Percentiles rank a stretch among this genome's conserved stretches.
Conservation (phyloP, 2,113 vertebrate species). For the Dicentrarchus labrax region DNA sequence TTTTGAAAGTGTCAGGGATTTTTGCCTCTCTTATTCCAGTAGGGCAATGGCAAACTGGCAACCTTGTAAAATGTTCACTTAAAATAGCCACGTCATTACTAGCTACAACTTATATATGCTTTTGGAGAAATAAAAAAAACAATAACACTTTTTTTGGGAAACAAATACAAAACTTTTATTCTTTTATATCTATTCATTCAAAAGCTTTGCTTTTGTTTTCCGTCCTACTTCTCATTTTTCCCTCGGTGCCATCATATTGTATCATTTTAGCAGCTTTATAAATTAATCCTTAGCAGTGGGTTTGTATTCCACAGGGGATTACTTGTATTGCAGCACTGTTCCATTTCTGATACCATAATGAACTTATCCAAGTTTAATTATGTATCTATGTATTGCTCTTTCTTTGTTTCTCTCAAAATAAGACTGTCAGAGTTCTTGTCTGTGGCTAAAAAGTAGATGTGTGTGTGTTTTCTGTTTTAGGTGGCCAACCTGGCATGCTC, state of each 20-base stretch:
- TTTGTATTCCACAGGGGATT: slow-evolving; percentile 62
- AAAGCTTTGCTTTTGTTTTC: slow-evolving; percentile 56
- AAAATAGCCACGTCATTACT: slow-evolving; percentile 34
- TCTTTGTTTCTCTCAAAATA: slow-evolving; percentile 32
- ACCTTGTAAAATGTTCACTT: slow-evolving; percentile 67
- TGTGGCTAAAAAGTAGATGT: slow-evolving; percentile 15
- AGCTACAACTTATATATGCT: slow-evolving; percentile 45
- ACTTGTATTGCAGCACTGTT: slow-evolving; percentile 58
- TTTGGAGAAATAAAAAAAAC: slow-evolving; percentile 20
- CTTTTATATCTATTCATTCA: slow-evolving; percentile 29
- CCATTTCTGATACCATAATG: slow-evolving; percentile 62
- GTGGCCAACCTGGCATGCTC: slow-evolving; percentile 99
- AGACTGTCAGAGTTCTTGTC: not conserved
- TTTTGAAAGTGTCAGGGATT: slow-evolving; percentile 75
- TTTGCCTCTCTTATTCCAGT: slow-evolving; percentile 67
- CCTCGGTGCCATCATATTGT: slow-evolving; percentile 50
- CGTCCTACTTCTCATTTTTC: slow-evolving; percentile 21
- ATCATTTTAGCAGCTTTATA: slow-evolving; percentile 75
- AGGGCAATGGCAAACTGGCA: slow-evolving; percentile 65
- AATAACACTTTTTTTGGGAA: slow-evolving; percentile 24
- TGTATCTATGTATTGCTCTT: slow-evolving; percentile 37
- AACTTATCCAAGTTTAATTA: slow-evolving; percentile 58
- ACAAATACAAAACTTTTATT: slow-evolving; percentile 34
- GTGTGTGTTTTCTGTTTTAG: slow-evolving; percentile 67
- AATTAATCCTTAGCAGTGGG: slow-evolving; percentile 70